These are phyloP conservation scores for Eunapius fragilis DNA, from an alignment of 37 sponge, comb jelly and placozoan species.

Conservation along the genomic window DNA sequence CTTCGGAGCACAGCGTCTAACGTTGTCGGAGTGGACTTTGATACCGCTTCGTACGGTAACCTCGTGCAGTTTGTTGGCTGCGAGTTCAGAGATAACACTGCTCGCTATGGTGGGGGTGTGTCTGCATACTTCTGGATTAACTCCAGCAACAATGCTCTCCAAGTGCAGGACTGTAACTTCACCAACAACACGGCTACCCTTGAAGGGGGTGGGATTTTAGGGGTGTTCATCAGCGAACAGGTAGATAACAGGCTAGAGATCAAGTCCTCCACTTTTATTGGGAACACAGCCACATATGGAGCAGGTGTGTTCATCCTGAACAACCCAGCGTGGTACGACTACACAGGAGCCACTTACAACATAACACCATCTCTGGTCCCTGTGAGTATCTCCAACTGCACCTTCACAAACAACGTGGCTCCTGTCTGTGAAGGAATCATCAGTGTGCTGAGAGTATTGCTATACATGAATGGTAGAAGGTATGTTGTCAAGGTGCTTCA, in stretches of 20 bases:
- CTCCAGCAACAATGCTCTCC: slow-evolving; percentile 17
- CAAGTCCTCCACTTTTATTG: slow-evolving; percentile 8
- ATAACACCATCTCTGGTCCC: slow-evolving; percentile 22
- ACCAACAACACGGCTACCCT: slow-evolving; percentile 51
- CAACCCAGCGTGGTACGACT: slow-evolving; percentile 35
- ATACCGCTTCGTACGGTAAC: slow-evolving; percentile 15
- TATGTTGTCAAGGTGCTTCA: slow-evolving; percentile 4
- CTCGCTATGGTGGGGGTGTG: slow-evolving; percentile 76
- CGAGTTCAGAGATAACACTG: slow-evolving; percentile 51
- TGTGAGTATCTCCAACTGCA: slow-evolving; percentile 15
- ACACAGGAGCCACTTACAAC: background rate
- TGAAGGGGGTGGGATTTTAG: slow-evolving; percentile 84
- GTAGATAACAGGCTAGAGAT: slow-evolving; percentile 15
- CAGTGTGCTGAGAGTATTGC: slow-evolving; percentile 33
- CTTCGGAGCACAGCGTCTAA: slow-evolving; percentile 5
- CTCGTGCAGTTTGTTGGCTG: slow-evolving; percentile 29
- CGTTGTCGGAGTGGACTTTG: slow-evolving; percentile 22
- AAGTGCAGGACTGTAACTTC: slow-evolving; percentile 47
- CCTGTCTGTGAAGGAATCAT: slow-evolving; percentile 42
- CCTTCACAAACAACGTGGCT: slow-evolving; percentile 26
- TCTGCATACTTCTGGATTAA: slow-evolving; percentile 50
- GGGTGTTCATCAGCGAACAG: slow-evolving; percentile 21
- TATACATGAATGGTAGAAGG: slow-evolving; percentile 46
- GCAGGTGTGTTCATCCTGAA: slow-evolving; percentile 60
- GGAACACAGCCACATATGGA: slow-evolving; percentile 49